Base-by-base conservation (phyloP, 2,888 invertebrate species). In the Operophtera brumata region DNA sequence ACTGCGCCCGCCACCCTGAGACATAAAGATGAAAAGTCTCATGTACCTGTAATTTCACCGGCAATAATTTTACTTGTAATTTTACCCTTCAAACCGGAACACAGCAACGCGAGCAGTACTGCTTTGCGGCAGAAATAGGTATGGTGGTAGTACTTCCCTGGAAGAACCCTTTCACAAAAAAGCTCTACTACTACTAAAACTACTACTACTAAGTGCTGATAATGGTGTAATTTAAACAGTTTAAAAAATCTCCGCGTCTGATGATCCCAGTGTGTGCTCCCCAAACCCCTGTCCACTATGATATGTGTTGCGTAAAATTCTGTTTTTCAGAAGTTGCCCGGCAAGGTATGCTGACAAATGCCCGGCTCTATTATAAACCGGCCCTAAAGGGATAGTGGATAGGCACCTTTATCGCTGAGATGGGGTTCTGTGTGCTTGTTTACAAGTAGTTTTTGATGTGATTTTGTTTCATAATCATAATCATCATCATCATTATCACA, bases 261-360 rank as follows among this genome's bases (percentile, higher is more conserved):
- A 8, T 9, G n/a, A 1, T n/a, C 61, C 43, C 59, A 75, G 82
- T 85, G 85, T 74, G 86, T 80, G 32, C 11, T 6, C 28, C 53
- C 59, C 53, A 48, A 61, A 68, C 78, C 80, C 79, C 72, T 73
- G 78, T 78, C 78, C 75, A 74, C 84, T 86, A 84, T 86, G 88
- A 87, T 86, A 86, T 86, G 86, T 89, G 88, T 86, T 81, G 89
- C 87, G 87, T 84, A 84, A 89, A 89, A 89, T 89, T 86, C 84
- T 88, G 88, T 88, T 89, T 87, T 87, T 86, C 82, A 83, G 80
- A 77, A 76, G 78, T 77, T 74, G 73, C 64, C 64, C 73, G 71
- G 62, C 65, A 78, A 82, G 79, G 83, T 79, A 79, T 69, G 80
- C 80, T 84, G 88, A 88, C 88, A 86, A 87, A 87, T 87, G 82